These are phyloP conservation scores for Lysandra coridon DNA, from an alignment of 2,888 invertebrate species.

Conservation along the genomic window DNA sequence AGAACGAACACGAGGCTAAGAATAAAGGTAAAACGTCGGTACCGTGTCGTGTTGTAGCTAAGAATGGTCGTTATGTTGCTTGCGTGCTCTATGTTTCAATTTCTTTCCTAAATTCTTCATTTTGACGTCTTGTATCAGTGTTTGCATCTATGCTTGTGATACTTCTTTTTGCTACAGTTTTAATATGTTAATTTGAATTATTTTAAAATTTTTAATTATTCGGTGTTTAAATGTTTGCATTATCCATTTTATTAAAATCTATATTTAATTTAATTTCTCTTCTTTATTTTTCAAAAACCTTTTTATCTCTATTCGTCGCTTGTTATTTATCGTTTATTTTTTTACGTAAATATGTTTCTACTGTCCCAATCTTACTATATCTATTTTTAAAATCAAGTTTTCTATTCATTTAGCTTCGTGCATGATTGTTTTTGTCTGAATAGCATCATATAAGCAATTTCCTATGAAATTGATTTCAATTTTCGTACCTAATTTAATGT, in stretches of 20 bases:
- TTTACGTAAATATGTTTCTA: background rate
- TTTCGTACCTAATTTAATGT: background rate
- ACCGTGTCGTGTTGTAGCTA: slow-evolving; percentile 53
- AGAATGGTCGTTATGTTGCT: slow-evolving; percentile 40
- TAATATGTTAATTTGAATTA: background rate
- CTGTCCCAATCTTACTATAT: background rate
- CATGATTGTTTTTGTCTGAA: slow-evolving; percentile 4
- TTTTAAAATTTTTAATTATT: background rate
- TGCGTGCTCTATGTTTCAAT: slow-evolving; percentile 6
- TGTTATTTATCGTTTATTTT: background rate
- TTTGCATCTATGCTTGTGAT: background rate
- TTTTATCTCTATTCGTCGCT: background rate
- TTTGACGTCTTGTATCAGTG: background rate
- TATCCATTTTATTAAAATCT: background rate
- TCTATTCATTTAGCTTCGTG: background rate
- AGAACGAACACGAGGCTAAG: slow-evolving; percentile 88
- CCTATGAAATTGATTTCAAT: slow-evolving; percentile 13
- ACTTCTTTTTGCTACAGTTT: background rate
- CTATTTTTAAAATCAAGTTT: background rate
- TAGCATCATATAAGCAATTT: background rate
- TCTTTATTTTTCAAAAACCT: background rate
- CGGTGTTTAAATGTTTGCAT: background rate
- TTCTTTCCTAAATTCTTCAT: slow-evolving; percentile 18
- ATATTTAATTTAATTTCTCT: background rate
- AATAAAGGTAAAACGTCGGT: slow-evolving; percentile 83